Evolutionary conservation across 2,797 vertebrate genomes (phyloP).

Genomic region (Aldrovandia affinis): DNA sequence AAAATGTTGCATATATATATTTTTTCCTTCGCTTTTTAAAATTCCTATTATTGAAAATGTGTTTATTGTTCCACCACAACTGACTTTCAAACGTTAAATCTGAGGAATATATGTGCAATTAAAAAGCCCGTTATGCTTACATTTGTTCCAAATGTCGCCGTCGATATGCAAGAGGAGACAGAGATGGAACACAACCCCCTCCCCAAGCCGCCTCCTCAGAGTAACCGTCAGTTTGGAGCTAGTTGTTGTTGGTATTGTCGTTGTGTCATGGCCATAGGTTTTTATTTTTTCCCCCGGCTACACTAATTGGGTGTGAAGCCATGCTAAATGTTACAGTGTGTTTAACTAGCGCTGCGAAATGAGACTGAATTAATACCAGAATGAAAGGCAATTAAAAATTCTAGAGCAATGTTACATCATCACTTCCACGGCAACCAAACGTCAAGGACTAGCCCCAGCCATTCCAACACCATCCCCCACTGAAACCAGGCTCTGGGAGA

Average conservation of each 20-base stretch:
- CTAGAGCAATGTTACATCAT: constrained; percentile 95
- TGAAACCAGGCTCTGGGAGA: constrained; percentile 87
- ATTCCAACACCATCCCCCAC: constrained; percentile 85
- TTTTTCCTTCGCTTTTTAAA: constrained; percentile 67
- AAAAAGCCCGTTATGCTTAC: constrained; percentile 87
- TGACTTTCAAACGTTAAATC: constrained; percentile 86
- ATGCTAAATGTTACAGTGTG: constrained; percentile 99
- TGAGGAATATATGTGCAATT: constrained; percentile 91
- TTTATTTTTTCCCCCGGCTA: constrained; percentile 85
- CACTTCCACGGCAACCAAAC: constrained; percentile 97
- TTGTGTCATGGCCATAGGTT: constrained; percentile 80
- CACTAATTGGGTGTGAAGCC: constrained; percentile 99
- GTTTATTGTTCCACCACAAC: constrained; percentile 82
- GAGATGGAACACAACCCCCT: constrained; percentile 48
- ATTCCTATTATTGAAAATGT: constrained; percentile 88
- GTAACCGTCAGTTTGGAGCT: constrained; percentile 82
- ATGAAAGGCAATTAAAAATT: constrained; percentile 96
- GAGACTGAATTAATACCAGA: constrained; percentile 92
- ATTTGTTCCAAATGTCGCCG: constrained; percentile 82
- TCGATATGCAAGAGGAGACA: constrained; percentile 78
- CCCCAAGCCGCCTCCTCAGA: constrained; percentile 73
- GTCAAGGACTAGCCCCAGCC: constrained; percentile 87
- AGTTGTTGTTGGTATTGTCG: constrained; percentile 85
- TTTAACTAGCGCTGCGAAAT: constrained; percentile 94
- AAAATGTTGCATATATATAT: constrained; percentile 90